A percentile compares a stretch with the other conserved stretches of the same genome.
Conservation (phyloP, 2,797 vertebrate genomes). For the Distichodus sexfasciatus region DNA sequence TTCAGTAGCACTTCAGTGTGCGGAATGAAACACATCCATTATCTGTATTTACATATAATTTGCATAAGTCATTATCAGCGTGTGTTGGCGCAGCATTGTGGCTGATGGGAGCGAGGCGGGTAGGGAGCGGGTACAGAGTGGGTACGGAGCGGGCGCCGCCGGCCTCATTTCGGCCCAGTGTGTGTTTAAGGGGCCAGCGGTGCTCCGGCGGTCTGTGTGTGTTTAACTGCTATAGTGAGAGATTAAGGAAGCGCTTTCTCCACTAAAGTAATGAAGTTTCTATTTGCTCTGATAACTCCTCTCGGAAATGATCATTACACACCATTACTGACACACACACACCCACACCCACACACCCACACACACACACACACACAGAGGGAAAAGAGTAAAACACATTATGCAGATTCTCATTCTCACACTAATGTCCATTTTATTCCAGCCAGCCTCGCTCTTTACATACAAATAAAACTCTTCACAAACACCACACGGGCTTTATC, state of each 20-base stretch:
- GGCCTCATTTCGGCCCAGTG: constrained; percentile 40
- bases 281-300: constrained; percentile 20
- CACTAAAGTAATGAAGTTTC: constrained; percentile 29
- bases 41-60: constrained; percentile 51
- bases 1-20: neutral
- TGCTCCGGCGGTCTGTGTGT: constrained; percentile 16
- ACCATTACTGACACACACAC: constrained; percentile 16
- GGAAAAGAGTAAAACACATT: neutral
- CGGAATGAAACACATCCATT: constrained; percentile 35
- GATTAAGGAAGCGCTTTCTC: constrained; percentile 20
- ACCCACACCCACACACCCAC: neutral
- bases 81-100: constrained; percentile 39
- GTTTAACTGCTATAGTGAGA: constrained; percentile 20
- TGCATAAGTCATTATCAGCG: constrained; percentile 44
- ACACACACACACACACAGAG: neutral
- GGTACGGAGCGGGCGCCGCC: constrained; percentile 15
- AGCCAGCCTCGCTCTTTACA: too few species aligned
- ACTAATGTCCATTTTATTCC: too few species aligned
- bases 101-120: constrained; percentile 28
- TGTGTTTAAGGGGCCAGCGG: constrained; percentile 39
- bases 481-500: too few species aligned
- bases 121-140: too few species aligned
- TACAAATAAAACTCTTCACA: too few species aligned
- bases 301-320: constrained; percentile 29
- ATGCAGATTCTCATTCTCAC: neutral